These are phyloP conservation scores for Tragopan temminckii DNA, from an alignment of 2,797 vertebrate genomes.

Conservation along the genomic window DNA sequence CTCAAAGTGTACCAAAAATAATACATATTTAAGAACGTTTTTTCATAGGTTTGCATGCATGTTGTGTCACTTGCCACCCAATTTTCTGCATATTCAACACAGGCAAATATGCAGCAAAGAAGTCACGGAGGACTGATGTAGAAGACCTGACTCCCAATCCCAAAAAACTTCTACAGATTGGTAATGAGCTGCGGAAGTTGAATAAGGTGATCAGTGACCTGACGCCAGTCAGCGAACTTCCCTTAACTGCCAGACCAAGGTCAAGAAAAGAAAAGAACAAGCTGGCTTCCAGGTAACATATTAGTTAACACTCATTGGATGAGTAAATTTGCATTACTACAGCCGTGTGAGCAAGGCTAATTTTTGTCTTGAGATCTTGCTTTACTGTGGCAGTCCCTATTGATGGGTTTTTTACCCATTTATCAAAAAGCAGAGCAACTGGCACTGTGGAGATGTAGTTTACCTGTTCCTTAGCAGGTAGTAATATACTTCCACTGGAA, in stretches of 20 bases:
- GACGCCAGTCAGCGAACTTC: constrained; percentile 97
- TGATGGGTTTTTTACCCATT: neutral
- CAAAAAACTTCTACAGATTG: constrained; percentile 97
- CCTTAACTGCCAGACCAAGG: constrained; percentile 93
- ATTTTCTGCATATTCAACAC: constrained; percentile 23
- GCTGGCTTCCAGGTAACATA: constrained; percentile 93
- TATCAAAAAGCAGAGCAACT: neutral
- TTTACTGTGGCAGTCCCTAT: constrained; percentile 1
- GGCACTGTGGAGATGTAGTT: neutral
- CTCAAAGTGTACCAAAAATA: neutral
- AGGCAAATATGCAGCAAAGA: constrained; percentile 97
- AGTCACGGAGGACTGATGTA: constrained; percentile 96
- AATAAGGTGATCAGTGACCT: constrained; percentile 99
- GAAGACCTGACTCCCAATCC: constrained; percentile 98
- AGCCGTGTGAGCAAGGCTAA: neutral
- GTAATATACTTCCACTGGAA: neutral
- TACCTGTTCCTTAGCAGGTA: neutral
- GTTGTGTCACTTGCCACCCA: neutral
- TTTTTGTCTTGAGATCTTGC: constrained; percentile 14
- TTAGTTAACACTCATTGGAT: neutral
- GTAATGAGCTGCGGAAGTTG: constrained; percentile 94
- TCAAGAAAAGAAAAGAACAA: constrained; percentile 99
- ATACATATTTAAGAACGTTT: neutral
- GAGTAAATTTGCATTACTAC: neutral
- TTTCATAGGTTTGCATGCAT: neutral